phyloP scores from a whole-genome alignment of 2,888 invertebrate species.

The Chironomus riparius region DNA sequence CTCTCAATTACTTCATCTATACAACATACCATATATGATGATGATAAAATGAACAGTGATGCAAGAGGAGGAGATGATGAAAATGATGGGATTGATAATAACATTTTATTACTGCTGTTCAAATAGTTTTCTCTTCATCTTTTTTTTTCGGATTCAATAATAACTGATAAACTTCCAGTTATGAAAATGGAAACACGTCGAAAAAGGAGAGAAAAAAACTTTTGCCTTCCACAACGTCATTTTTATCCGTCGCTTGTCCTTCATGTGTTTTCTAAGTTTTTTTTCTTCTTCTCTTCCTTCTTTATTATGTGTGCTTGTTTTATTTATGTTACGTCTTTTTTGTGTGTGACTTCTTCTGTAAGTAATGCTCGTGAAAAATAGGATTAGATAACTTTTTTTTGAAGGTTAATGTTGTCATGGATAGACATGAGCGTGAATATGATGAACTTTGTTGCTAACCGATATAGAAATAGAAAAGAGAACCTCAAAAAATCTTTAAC shows the following conservation, averaged over 20 bases:
- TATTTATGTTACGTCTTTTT: no score
- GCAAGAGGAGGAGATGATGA: background rate
- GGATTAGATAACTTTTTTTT: background rate
- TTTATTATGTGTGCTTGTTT: no score
- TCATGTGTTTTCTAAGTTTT: background rate
- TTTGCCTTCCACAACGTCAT: background rate
- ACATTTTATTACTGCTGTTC: conserved; percentile 26
- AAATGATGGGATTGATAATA: conserved; percentile 13
- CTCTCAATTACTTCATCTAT: background rate
- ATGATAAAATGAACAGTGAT: background rate
- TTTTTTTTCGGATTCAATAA: background rate
- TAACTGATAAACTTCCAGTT: conserved; percentile 21
- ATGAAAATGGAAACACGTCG: conserved; percentile 17
- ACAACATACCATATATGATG: background rate
- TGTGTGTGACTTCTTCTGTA: no score
- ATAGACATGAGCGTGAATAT: background rate
- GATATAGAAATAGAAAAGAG: no score
- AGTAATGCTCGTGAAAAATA: no score
- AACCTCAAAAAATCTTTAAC: no score
- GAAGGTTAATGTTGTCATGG: background rate
- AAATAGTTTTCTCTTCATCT: conserved; percentile 4
- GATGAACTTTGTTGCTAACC: no score
- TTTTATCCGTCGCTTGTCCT: background rate
- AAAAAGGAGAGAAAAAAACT: conserved; percentile 8
- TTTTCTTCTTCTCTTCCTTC: no score